A percentile compares a stretch with the other conserved stretches of the same genome.
phyloP scores from a whole-genome alignment of 2,797 vertebrate genomes.

The Apogon hyalosoma region DNA sequence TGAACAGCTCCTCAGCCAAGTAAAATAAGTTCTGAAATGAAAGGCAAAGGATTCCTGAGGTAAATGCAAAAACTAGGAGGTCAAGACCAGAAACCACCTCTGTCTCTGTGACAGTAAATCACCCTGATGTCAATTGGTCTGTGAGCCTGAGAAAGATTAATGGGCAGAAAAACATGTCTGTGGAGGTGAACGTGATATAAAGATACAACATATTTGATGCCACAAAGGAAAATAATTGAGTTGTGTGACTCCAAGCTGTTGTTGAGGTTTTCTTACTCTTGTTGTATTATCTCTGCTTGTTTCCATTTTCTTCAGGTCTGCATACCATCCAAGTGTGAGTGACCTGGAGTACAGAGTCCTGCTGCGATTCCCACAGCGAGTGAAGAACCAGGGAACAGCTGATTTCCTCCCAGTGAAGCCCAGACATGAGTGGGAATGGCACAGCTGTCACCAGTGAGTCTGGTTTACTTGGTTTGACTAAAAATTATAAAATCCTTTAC shows the following conservation, averaged over 20 bases:
- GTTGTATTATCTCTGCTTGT: conserved; percentile 1
- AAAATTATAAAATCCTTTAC: no score
- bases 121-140: neutral
- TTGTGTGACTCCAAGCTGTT: neutral
- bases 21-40: conserved; percentile 62
- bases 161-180: conserved; percentile 16
- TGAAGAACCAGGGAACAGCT: conserved; percentile 88
- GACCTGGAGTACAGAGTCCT: conserved; percentile 85
- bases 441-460: conserved; percentile 89
- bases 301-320: conserved; percentile 75
- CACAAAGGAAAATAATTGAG: conserved; percentile 2
- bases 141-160: conserved; percentile 15
- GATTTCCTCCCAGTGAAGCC: conserved; percentile 88
- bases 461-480: no score
- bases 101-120: conserved; percentile 37
- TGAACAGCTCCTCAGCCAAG: conserved; percentile 55
- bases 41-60: conserved; percentile 63
- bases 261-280: neutral
- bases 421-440: conserved; percentile 89
- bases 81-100: conserved; percentile 35
- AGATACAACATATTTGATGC: neutral
- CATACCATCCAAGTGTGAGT: conserved; percentile 76
- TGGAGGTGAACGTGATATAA: conserved; percentile 1
- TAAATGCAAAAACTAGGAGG: conserved; percentile 45
- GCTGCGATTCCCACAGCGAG: conserved; percentile 88